phyloP scores from a whole-genome alignment of 1,140 invertebrate species.

The Diabrotica virgifera region DNA sequence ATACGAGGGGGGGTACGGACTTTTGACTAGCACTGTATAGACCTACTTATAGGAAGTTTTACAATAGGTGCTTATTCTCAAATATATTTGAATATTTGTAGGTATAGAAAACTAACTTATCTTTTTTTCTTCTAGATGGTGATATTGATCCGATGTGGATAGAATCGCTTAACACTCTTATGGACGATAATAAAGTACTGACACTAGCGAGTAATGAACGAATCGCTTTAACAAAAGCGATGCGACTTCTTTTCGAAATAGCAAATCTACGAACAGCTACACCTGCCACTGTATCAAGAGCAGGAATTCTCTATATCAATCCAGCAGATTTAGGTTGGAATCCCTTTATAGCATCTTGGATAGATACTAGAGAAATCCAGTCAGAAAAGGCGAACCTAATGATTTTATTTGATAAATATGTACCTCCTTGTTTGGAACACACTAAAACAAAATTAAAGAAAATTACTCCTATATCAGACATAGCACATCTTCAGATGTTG shows the following conservation, averaged over 20 bases:
- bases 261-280: conserved; percentile 90
- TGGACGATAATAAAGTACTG: conserved; percentile 85
- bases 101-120: neutral
- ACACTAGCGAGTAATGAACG: conserved; percentile 92
- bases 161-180: conserved; percentile 85
- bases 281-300: conserved; percentile 91
- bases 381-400: conserved; percentile 76
- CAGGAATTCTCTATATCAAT: conserved; percentile 88
- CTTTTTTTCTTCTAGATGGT: conserved; percentile 61
- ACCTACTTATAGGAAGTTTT: no score
- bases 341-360: conserved; percentile 91
- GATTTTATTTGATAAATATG: conserved; percentile 92
- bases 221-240: conserved; percentile 84
- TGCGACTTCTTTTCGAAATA: conserved; percentile 94
- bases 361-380: conserved; percentile 72
- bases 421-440: conserved; percentile 80
- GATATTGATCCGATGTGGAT: conserved; percentile 99
- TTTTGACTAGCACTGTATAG: no score
- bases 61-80: no score
- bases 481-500: conserved; percentile 87
- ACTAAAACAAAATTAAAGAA: conserved; percentile 80
- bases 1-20: no score
- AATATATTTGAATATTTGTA: no score
- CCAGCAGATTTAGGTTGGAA: conserved; percentile 95
- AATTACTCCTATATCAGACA: conserved; percentile 87